A percentile compares a stretch with the other conserved stretches of the same genome.
phyloP scores from a whole-genome alignment of 2,797 vertebrate genomes.

The Gephyroberyx darwinii region DNA sequence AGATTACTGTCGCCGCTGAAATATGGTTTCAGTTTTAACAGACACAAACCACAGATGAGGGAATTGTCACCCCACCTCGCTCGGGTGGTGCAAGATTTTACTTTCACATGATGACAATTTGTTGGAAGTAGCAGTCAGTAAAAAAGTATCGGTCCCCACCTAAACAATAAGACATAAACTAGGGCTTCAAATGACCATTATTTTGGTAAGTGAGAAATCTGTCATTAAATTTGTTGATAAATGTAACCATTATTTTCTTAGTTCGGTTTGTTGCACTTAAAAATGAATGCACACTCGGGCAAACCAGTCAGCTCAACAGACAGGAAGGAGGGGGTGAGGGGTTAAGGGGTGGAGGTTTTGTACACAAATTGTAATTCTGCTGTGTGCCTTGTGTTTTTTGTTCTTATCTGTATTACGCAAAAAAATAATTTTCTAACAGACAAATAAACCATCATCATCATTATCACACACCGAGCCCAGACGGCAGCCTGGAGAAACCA shows the following conservation, averaged over 20 bases:
- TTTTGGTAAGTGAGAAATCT: too few relatives aligned
- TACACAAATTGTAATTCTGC: neutral
- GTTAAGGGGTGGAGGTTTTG: neutral
- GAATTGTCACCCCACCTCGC: neutral
- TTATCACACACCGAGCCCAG: neutral
- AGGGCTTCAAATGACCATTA: too few relatives aligned
- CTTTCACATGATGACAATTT: too few relatives aligned
- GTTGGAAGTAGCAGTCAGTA: too few relatives aligned
- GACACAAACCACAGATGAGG: neutral
- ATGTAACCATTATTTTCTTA: too few relatives aligned
- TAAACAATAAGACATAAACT: too few relatives aligned
- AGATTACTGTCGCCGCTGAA: conserved; percentile 3
- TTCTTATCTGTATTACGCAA: neutral
- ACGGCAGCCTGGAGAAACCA: neutral
- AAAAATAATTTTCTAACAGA: neutral
- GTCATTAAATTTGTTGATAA: too few relatives aligned
- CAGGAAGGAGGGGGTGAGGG: neutral
- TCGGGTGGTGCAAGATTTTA: neutral
- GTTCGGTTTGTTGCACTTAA: too few relatives aligned
- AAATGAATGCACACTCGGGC: neutral
- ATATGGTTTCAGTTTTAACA: conserved; percentile 7
- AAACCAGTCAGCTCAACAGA: neutral
- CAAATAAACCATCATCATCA: neutral
- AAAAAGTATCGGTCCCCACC: too few relatives aligned
- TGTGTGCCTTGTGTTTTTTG: neutral